Percentiles rank a stretch among this genome's conserved stretches.
Conservation (phyloP, 2,888 invertebrate species). For the Augiades crinisus region DNA sequence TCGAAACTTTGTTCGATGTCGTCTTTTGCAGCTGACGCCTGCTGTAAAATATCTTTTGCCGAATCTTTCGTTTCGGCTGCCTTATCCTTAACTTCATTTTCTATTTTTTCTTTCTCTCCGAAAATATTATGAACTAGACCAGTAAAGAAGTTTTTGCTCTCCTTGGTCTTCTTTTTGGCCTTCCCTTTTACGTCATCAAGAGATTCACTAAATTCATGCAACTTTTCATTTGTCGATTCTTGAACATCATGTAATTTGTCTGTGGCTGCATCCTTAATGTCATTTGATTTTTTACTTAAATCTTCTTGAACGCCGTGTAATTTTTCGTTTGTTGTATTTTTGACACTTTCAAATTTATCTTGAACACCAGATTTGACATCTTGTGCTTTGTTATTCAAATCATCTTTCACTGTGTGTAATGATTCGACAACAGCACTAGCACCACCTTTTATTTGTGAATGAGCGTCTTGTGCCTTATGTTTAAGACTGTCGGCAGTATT, state of each 20-base stretch:
- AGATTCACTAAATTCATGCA: constrained; percentile 43
- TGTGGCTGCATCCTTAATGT: constrained; percentile 49
- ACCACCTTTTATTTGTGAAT: constrained; percentile 34
- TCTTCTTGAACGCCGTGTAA: constrained; percentile 49
- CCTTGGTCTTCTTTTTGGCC: constrained; percentile 68
- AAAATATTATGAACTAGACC: constrained; percentile 71
- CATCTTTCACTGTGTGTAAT: constrained; percentile 44
- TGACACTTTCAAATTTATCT: constrained; percentile 46
- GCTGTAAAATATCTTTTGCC: constrained; percentile 54
- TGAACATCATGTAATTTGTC: constrained; percentile 50
- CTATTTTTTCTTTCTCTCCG: constrained; percentile 71
- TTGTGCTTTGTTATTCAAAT: constrained; percentile 46
- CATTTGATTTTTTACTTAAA: constrained; percentile 48
- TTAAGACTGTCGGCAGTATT: constrained; percentile 48
- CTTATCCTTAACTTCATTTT: constrained; percentile 64
- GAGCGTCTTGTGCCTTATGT: constrained; percentile 41
- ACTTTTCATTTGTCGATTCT: constrained; percentile 41
- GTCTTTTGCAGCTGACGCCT: constrained; percentile 58
- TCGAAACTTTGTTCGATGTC: constrained; percentile 49
- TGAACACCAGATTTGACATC: constrained; percentile 47
- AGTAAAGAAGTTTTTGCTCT: constrained; percentile 69
- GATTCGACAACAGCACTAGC: constrained; percentile 52
- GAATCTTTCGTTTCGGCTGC: constrained; percentile 60
- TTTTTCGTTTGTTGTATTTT: constrained; percentile 51
- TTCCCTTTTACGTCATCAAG: constrained; percentile 58